Percentiles rank a stretch among this genome's conserved stretches.
phyloP scores from a whole-genome alignment of 30 jellyfish, hydroid and myxozoan species.

The Turritopsis dohrnii region DNA sequence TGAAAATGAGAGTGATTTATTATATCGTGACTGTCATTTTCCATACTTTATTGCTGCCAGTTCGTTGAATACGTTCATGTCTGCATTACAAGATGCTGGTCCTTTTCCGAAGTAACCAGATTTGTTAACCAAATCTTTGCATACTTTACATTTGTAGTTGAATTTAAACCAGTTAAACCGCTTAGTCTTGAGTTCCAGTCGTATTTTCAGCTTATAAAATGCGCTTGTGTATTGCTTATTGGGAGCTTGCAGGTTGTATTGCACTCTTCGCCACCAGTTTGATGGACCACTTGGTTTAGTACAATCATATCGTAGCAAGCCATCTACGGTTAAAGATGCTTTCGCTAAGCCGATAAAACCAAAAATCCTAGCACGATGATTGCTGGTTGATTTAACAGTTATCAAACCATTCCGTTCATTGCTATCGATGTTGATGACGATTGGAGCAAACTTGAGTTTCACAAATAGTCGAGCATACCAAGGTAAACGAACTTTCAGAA shows the following conservation, averaged over 20 bases:
- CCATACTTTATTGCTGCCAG: neutral
- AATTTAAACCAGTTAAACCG: constrained; percentile 27
- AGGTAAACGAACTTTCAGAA: constrained; percentile 34
- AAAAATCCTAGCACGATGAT: constrained; percentile 31
- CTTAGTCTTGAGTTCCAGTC: constrained; percentile 48
- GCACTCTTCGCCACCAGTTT: constrained; percentile 7
- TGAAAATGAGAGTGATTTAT: too few species aligned
- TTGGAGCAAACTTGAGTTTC: constrained; percentile 33
- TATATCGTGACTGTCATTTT: too few species aligned
- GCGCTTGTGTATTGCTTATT: constrained; percentile 30
- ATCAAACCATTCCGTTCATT: constrained; percentile 30
- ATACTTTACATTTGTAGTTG: constrained; percentile 31
- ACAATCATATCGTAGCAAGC: constrained; percentile 41
- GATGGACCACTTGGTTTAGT: constrained; percentile 32
- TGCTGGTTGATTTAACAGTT: constrained; percentile 26
- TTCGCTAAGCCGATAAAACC: constrained; percentile 22
- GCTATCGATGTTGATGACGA: constrained; percentile 34
- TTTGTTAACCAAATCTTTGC: constrained; percentile 46
- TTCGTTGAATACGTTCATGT: neutral
- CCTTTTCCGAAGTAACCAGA: constrained; percentile 42
- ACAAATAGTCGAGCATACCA: constrained; percentile 34
- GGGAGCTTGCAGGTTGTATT: constrained; percentile 34
- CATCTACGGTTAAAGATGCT: constrained; percentile 32
- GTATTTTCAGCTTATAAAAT: constrained; percentile 42
- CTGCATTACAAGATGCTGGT: constrained; percentile 30